Evolutionary conservation across 2,888 invertebrate genomes (phyloP), one percentile per base, ranked within the genome.

Genomic region (Choristoneura rosaceana): DNA sequence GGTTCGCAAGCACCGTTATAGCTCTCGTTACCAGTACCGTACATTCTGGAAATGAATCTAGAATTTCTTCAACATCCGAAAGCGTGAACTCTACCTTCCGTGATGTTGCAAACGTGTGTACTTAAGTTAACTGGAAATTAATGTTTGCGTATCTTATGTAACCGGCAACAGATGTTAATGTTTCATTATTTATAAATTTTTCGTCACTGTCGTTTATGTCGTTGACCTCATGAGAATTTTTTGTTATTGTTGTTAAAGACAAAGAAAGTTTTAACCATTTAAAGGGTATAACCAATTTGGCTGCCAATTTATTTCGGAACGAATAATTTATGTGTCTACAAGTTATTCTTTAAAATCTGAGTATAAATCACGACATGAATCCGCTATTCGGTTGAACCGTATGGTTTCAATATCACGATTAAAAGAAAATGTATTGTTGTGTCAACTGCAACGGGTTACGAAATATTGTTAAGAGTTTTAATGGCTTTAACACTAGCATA

Each of bases 1-100:
- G 82, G 84, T 83, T 80, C 83, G 79, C 74, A 71, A 77, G 83
- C 87, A 86, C 92, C 91, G 93, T 92, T 92, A 90, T 81, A 80
- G 84, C 76, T 82, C 88, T 88, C 87, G 87, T 88, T 89, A 89
- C 85, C 80, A 78, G 81, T 80, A 80, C 82, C 79, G 81, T 86
- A 82, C 81, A 82, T 82, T 84, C 82, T 81, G 79, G 80, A 82
- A 88, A 87, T 83, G 81, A 82, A 85, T 85, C 79, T 82, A 80
- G 79, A 79, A 77, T 79, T 85, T 81, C 70, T 79, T 80, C 76
- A 78, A 80, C 80, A 73, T 80, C 80, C 79, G 74, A 82, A 81
- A 81, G 79, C 77, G 75, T 78, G 78, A 81, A 78, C 75, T 74
- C 74, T 70, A 64, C 62, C 64, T 50, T 64, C 64, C 64, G 47